A percentile compares a stretch with the other conserved stretches of the same genome.
phyloP scores from a whole-genome alignment of 2,113 vertebrate species.

The Gobius niger region DNA sequence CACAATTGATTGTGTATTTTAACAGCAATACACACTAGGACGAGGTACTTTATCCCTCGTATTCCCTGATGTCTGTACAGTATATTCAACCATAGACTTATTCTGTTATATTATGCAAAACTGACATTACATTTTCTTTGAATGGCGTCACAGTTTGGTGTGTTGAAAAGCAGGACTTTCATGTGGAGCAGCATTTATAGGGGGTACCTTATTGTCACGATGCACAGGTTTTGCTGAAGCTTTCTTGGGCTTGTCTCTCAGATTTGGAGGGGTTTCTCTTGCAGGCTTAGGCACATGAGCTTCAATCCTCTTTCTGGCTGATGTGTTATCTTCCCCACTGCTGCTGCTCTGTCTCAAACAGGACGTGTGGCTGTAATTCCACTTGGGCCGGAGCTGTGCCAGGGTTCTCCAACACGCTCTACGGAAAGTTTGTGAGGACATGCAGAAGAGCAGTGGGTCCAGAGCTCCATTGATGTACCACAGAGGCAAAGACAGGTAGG shows the following conservation, averaged over 20 bases:
- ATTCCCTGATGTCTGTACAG: neutral
- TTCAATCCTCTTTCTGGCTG: slow-evolving; percentile 20
- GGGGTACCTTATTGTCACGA: neutral
- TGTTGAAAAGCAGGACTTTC: neutral
- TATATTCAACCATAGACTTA: neutral
- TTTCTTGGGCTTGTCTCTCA: neutral
- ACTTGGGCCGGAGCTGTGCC: slow-evolving; percentile 34
- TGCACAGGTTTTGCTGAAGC: neutral
- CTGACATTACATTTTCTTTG: neutral
- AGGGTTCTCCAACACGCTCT: slow-evolving; percentile 75
- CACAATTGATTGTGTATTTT: too few relatives aligned
- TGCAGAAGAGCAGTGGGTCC: slow-evolving; percentile 79
- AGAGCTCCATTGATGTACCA: slow-evolving; percentile 80
- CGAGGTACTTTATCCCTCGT: neutral
- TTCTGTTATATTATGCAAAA: neutral
- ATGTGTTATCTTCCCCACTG: slow-evolving; percentile 13
- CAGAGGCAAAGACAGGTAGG: slow-evolving; percentile 76
- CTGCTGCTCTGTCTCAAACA: slow-evolving; percentile 31
- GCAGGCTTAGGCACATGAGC: neutral
- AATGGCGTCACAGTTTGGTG: neutral
- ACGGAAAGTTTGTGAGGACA: slow-evolving; percentile 77
- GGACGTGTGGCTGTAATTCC: slow-evolving; percentile 9
- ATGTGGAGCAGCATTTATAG: neutral
- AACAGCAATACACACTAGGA: too few relatives aligned
- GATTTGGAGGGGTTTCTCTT: neutral